phyloP scores from a whole-genome alignment of 1,140 invertebrate species.

The Bathynomus jamesi region DNA sequence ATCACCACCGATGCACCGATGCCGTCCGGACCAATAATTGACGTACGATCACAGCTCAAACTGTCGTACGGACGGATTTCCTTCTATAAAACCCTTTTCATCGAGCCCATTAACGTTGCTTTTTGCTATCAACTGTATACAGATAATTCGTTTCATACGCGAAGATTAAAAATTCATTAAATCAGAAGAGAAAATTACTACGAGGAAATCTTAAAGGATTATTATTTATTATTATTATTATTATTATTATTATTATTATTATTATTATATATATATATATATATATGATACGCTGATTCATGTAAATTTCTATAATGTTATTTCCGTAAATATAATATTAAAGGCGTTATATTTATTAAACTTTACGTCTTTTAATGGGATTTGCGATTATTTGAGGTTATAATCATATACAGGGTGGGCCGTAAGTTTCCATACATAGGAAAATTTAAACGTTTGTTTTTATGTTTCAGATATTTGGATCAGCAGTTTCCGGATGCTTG shows the following conservation, averaged over 20 bases:
- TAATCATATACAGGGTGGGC: too few relatives aligned
- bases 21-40: not conserved
- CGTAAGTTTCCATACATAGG: too few relatives aligned
- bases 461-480: too few relatives aligned
- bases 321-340: not conserved
- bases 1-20: not conserved
- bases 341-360: too few relatives aligned
- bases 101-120: not conserved
- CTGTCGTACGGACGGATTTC: not conserved
- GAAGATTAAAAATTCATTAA: too few relatives aligned
- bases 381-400: too few relatives aligned
- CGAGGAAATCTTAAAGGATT: too few relatives aligned
- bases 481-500: too few relatives aligned
- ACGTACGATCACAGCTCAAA: not conserved
- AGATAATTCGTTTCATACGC: too few relatives aligned
- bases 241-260: constrained; percentile 8
- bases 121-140: not conserved
- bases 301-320: constrained; percentile 3
- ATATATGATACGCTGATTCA: constrained; percentile 11
- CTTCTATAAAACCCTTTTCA: not conserved
- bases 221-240: constrained; percentile 6
- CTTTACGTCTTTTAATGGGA: too few relatives aligned
- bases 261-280: constrained; percentile 15
- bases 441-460: too few relatives aligned
- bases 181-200: too few relatives aligned